A percentile compares a stretch with the other conserved stretches of the same genome.
phyloP scores from a whole-genome alignment of 2,888 invertebrate genomes.

The Mimumesa dahlbomi region DNA sequence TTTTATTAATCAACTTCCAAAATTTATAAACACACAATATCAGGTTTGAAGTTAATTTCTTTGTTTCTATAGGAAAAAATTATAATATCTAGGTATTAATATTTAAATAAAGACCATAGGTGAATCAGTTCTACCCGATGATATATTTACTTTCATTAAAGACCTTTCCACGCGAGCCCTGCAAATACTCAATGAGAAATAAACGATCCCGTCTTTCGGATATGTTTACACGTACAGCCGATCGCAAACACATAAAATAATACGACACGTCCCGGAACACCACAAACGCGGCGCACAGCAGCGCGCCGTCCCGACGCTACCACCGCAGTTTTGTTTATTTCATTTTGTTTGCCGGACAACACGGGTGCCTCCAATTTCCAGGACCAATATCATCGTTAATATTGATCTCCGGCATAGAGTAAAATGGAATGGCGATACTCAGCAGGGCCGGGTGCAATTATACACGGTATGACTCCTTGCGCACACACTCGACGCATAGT shows the following conservation, averaged over 20 bases:
- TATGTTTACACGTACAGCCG: slow-evolving; percentile 61
- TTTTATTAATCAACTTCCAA: too few species aligned
- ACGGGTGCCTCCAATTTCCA: slow-evolving; percentile 50
- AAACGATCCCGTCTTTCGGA: slow-evolving; percentile 52
- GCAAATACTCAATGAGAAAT: too few species aligned
- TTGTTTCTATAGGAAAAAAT: background rate
- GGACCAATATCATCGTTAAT: slow-evolving; percentile 64
- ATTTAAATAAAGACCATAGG: too few species aligned
- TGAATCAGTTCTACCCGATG: too few species aligned
- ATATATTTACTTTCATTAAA: too few species aligned
- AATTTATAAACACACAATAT: too few species aligned
- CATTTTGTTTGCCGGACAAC: slow-evolving; percentile 63
- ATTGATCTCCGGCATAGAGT: slow-evolving; percentile 53
- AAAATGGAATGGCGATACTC: slow-evolving; percentile 52
- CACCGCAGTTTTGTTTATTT: slow-evolving; percentile 63
- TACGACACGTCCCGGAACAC: slow-evolving; percentile 54
- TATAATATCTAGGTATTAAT: too few species aligned
- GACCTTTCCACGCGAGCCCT: too few species aligned
- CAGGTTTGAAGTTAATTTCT: background rate
- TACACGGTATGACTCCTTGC: slow-evolving; percentile 29
- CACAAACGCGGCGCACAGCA: slow-evolving; percentile 46
- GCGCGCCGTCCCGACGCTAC: slow-evolving; percentile 10
- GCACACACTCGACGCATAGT: slow-evolving; percentile 11
- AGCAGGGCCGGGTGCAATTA: slow-evolving; percentile 55
- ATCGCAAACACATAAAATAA: slow-evolving; percentile 68